Conservation (phyloP, 2,113 vertebrate species). For the Rhea pennata region DNA sequence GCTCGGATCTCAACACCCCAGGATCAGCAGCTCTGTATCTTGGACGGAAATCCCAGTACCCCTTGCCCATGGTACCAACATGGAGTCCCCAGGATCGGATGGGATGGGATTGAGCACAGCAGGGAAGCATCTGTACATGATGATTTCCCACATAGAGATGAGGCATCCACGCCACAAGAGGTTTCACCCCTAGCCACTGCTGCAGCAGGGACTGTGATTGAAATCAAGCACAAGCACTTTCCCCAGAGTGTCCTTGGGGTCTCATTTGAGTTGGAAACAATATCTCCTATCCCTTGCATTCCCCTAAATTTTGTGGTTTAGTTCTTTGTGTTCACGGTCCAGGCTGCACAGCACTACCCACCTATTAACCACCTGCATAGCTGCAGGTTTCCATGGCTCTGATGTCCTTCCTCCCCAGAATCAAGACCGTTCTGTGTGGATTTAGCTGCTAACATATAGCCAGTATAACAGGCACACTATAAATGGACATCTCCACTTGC, state of each 20-base stretch:
- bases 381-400: background rate
- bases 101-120: background rate
- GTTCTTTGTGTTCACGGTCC: background rate
- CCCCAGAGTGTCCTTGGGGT: background rate
- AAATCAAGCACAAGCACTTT: background rate
- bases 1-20: no score
- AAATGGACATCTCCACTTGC: background rate
- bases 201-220: background rate
- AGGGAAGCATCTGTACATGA: background rate
- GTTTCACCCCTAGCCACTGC: background rate
- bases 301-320: background rate
- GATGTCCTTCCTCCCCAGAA: background rate
- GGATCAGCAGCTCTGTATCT: background rate
- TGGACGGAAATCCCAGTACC: background rate
- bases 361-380: background rate
- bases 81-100: background rate
- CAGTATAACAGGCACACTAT: background rate
- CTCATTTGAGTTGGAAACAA: background rate
- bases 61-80: no score
- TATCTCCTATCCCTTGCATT: background rate
- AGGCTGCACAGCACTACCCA: background rate
- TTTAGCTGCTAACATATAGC: background rate
- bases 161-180: background rate
- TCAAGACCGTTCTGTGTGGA: fast-evolving
- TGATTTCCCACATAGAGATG: background rate